phyloP scores from a whole-genome alignment of 2,888 invertebrate genomes.

The Pyralis farinalis region DNA sequence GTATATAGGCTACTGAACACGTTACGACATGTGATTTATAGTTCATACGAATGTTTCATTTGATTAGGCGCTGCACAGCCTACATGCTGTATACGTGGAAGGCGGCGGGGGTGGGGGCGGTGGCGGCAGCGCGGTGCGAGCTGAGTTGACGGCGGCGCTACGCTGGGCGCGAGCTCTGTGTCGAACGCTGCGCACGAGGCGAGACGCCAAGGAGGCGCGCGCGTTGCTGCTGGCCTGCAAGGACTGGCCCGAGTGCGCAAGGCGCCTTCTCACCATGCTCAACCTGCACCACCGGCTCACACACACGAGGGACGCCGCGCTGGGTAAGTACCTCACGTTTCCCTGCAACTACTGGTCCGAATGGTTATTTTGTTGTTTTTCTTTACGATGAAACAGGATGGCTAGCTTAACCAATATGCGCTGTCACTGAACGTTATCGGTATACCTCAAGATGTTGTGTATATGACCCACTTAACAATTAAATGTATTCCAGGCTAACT shows the following conservation, averaged over 20 bases:
- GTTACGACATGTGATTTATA: too few species aligned
- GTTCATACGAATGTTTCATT: too few species aligned
- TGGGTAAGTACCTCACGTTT: constrained; percentile 72
- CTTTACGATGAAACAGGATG: too few species aligned
- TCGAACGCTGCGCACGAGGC: constrained; percentile 85
- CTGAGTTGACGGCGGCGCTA: constrained; percentile 92
- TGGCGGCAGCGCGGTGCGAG: constrained; percentile 86
- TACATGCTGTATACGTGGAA: constrained; percentile 96
- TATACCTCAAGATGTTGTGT: too few species aligned
- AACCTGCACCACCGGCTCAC: constrained; percentile 92
- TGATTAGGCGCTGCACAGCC: constrained; percentile 92
- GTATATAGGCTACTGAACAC: too few species aligned
- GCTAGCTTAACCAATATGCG: too few species aligned
- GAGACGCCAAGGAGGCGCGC: constrained; percentile 84
- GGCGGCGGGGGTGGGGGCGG: constrained; percentile 68
- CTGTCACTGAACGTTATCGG: too few species aligned
- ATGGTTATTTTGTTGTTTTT: too few species aligned
- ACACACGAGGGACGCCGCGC: constrained; percentile 89
- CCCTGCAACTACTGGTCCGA: neutral
- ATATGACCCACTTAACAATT: too few species aligned
- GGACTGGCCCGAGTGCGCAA: constrained; percentile 93
- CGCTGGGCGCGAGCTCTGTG: constrained; percentile 88
- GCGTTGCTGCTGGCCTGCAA: constrained; percentile 86
- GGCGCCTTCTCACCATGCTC: constrained; percentile 91
- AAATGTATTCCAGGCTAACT: too few species aligned